These are phyloP conservation scores for Platanista minor DNA, from an alignment of 2,113 vertebrate genomes.

Conservation along the genomic window DNA sequence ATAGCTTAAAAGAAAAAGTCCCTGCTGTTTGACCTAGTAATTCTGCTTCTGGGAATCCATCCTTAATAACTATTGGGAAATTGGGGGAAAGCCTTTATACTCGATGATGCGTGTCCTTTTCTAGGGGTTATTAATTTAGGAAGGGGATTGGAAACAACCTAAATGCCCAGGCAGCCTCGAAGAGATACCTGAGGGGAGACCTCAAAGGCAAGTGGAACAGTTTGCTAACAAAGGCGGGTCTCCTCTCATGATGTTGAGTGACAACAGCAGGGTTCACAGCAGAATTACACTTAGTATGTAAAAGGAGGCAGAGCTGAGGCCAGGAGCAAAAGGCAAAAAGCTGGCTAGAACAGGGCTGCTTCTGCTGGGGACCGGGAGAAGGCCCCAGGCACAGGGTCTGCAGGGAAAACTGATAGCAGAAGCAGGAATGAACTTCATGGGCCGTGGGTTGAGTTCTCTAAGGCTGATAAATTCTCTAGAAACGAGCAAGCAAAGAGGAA, in stretches of 20 bases:
- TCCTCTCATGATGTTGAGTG: neutral
- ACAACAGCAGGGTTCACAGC: neutral
- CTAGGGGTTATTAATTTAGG: neutral
- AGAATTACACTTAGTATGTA: neutral
- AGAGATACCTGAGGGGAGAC: neutral
- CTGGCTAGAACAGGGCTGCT: neutral
- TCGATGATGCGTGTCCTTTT: neutral
- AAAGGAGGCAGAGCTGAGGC: neutral
- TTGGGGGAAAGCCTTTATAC: neutral
- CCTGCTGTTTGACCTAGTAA: neutral
- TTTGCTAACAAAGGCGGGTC: neutral
- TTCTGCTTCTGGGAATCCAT: neutral
- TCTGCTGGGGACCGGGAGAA: neutral
- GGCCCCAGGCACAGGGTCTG: neutral
- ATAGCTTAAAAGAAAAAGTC: neutral
- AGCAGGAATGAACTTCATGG: neutral
- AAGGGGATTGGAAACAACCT: conserved; percentile 6
- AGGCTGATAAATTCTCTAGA: neutral
- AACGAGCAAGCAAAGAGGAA: neutral
- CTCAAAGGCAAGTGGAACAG: neutral
- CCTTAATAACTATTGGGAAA: neutral
- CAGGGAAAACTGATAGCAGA: neutral
- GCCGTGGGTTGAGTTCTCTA: neutral
- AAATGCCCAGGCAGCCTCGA: neutral
- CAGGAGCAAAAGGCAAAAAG: neutral